A percentile compares a stretch with the other conserved stretches of the same genome.
Conservation (phyloP, 2,888 invertebrate genomes). For the Lasius platythorax region DNA sequence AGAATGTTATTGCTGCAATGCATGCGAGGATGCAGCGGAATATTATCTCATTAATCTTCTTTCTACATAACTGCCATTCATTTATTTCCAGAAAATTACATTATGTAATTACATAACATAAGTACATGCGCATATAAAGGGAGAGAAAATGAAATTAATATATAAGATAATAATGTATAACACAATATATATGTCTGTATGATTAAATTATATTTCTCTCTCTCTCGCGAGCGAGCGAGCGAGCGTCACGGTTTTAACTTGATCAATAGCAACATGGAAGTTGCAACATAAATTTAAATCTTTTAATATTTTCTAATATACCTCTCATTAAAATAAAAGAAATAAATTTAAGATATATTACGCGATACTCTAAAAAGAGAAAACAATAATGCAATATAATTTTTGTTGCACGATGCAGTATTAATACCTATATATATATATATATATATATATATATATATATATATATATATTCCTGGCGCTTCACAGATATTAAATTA, state of each 20-base stretch:
- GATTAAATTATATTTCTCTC: background rate
- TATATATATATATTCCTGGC: background rate
- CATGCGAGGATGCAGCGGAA: background rate
- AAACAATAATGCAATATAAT: background rate
- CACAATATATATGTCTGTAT: background rate
- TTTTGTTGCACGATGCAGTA: background rate
- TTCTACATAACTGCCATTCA: background rate
- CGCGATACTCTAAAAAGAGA: background rate
- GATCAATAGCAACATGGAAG: background rate
- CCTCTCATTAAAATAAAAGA: background rate
- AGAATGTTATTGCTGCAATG: background rate
- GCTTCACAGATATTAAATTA: conserved; percentile 22
- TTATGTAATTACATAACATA: background rate
- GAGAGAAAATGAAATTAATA: background rate
- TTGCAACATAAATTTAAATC: background rate
- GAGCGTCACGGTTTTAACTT: background rate
- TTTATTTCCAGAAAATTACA: background rate
- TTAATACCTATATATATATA: no score
- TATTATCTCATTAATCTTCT: conserved; percentile 13
- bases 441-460: no score
- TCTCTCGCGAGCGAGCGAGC: no score
- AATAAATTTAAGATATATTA: background rate
- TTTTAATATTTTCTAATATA: background rate
- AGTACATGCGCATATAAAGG: background rate
- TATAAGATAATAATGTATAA: background rate